Conservation (phyloP, 2,797 vertebrate species). For the Borostomias antarcticus region DNA sequence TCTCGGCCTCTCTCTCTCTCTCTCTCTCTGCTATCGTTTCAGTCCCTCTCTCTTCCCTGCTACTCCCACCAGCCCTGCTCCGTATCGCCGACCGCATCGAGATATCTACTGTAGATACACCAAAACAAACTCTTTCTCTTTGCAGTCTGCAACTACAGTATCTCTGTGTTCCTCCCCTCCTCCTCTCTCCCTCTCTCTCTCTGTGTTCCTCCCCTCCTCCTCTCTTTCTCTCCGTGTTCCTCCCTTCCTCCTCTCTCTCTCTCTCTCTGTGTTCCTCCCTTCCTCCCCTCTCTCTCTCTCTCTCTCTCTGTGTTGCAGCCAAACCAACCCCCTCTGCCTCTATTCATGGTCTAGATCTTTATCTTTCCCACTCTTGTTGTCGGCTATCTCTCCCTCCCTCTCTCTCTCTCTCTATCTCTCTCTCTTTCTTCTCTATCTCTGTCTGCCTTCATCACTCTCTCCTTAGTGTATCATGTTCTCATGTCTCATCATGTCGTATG, state of each 20-base stretch:
- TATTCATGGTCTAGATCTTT: too few relatives aligned
- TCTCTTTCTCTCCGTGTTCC: conserved; percentile 23
- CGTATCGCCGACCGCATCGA: too few relatives aligned
- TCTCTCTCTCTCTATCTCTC: not conserved
- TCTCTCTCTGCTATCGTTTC: conserved; percentile 2
- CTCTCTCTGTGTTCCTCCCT: conserved; percentile 37
- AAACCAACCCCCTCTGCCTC: not conserved
- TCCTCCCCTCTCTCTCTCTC: not conserved
- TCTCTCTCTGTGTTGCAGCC: conserved; percentile 17
- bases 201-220: conserved; percentile 31
- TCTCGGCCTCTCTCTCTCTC: conserved; percentile 45
- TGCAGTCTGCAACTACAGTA: too few relatives aligned
- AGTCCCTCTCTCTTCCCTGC: conserved; percentile 32
- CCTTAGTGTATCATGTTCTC: conserved; percentile 35
- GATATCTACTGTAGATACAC: too few relatives aligned
- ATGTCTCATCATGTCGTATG: conserved; percentile 34
- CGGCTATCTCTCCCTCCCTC: conserved; percentile 1
- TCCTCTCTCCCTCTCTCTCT: conserved; percentile 42
- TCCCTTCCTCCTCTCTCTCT: not conserved
- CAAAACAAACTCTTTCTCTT: too few relatives aligned
- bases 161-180: conserved; percentile 24
- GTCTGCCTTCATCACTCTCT: conserved; percentile 21
- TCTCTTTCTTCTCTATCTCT: conserved; percentile 15
- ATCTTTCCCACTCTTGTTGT: not conserved
- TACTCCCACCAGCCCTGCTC: conserved; percentile 36